Conservation (phyloP, 2,797 vertebrate species). For the Rachycentron canadum region DNA sequence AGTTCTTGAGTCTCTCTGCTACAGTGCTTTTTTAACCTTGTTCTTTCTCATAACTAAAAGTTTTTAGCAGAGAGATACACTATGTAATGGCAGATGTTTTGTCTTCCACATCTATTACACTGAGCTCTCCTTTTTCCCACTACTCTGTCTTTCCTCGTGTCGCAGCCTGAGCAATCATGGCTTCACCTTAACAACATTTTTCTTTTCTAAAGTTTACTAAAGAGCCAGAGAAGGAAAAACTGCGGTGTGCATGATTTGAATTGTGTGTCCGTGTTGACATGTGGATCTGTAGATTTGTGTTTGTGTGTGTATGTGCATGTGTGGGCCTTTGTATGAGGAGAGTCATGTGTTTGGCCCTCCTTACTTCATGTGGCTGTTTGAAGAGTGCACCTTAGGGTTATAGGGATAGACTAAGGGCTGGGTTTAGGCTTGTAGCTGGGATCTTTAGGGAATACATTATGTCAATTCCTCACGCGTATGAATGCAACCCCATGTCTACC, state of each 20-base stretch:
- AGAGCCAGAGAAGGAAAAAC: constrained; percentile 23
- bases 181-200: constrained; percentile 30
- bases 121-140: not conserved
- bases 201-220: constrained; percentile 38
- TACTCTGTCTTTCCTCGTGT: not conserved
- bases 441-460: constrained; percentile 2
- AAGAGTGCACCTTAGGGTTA: not conserved
- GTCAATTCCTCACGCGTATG: not conserved
- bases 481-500: not conserved
- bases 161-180: not conserved
- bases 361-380: not conserved
- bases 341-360: not conserved
- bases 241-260: not conserved
- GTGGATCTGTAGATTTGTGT: not conserved
- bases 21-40: not conserved
- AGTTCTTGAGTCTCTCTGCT: not conserved
- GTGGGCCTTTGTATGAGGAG: not conserved
- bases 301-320: not conserved
- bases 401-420: not conserved
- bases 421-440: not conserved
- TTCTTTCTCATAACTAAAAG: not conserved
- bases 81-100: constrained; percentile 22
- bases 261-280: not conserved
- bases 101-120: not conserved
- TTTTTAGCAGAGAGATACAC: not conserved